These are phyloP conservation scores for Doryteuthis pealeii DNA, from an alignment of 1,140 invertebrate genomes.

Conservation along the genomic window DNA sequence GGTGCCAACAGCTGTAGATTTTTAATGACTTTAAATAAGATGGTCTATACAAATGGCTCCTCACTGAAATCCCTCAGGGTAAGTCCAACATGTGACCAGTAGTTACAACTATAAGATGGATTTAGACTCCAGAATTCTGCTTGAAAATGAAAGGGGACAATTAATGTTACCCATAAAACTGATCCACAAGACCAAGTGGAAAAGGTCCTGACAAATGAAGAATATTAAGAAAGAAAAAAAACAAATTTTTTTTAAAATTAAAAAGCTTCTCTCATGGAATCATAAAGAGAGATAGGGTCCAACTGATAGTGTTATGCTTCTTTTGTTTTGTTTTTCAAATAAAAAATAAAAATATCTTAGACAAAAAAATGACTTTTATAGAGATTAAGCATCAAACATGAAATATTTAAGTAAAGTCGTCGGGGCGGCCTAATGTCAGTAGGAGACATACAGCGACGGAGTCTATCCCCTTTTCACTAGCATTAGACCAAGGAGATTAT, in stretches of 20 bases:
- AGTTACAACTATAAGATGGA: constrained; percentile 1
- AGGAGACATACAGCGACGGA: too few relatives aligned
- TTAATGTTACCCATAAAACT: background rate
- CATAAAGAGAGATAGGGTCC: background rate
- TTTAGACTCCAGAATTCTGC: background rate
- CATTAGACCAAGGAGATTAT: too few relatives aligned
- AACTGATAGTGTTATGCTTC: too few relatives aligned
- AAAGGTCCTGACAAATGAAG: background rate
- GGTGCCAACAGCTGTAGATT: constrained; percentile 2
- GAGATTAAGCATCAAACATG: too few relatives aligned
- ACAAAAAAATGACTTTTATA: too few relatives aligned
- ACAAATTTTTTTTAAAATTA: too few relatives aligned
- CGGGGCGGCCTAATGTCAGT: too few relatives aligned
- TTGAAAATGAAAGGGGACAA: background rate
- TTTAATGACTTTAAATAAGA: constrained; percentile 3
- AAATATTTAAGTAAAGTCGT: too few relatives aligned
- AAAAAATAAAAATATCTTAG: too few relatives aligned
- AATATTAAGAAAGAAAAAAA: too few relatives aligned
- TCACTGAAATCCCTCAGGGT: background rate
- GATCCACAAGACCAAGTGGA: background rate
- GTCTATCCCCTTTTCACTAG: too few relatives aligned
- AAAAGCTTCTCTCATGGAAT: background rate
- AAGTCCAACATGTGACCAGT: background rate
- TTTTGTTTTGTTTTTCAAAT: background rate
- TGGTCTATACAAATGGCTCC: constrained; percentile 1